These are phyloP conservation scores for Lasiurus cinereus DNA, from an alignment of 2,113 vertebrate species.

Conservation along the genomic window DNA sequence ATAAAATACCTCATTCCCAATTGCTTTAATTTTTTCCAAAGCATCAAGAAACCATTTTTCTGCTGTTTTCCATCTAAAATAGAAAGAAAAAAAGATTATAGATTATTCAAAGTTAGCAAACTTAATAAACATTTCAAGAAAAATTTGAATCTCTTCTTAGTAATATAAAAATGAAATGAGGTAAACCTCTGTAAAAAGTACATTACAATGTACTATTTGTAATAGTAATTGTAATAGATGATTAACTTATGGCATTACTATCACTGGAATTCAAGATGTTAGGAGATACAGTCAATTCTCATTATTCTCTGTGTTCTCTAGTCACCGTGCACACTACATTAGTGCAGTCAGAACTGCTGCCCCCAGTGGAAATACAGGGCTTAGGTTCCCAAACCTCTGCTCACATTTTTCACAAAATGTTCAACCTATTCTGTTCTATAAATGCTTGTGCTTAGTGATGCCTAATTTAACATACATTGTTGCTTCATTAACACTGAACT, in stretches of 20 bases:
- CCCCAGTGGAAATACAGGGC: not conserved
- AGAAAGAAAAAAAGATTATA: not conserved
- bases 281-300: not conserved
- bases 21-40: conserved; percentile 99
- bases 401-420: not conserved
- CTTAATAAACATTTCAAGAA: not conserved
- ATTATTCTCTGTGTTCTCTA: not conserved
- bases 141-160: conserved; percentile 2
- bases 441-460: not conserved
- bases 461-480: accelerated
- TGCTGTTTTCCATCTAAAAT: conserved; percentile 96
- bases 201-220: not conserved
- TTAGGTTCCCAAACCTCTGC: not conserved
- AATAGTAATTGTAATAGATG: too few species aligned
- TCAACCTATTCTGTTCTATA: not conserved
- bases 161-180: not conserved
- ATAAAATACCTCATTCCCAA: conserved; percentile 95
- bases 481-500: not conserved
- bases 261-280: not conserved
- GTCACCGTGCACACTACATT: not conserved
- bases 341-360: not conserved
- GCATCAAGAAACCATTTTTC: conserved; percentile 98
- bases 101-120: conserved; percentile 62
- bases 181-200: not conserved
- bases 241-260: not conserved